Evolutionary conservation across 37 sponge, comb jelly and placozoan species (phyloP), one percentile per base, ranked within the genome.

Genomic region (Oopsacas minuta): DNA sequence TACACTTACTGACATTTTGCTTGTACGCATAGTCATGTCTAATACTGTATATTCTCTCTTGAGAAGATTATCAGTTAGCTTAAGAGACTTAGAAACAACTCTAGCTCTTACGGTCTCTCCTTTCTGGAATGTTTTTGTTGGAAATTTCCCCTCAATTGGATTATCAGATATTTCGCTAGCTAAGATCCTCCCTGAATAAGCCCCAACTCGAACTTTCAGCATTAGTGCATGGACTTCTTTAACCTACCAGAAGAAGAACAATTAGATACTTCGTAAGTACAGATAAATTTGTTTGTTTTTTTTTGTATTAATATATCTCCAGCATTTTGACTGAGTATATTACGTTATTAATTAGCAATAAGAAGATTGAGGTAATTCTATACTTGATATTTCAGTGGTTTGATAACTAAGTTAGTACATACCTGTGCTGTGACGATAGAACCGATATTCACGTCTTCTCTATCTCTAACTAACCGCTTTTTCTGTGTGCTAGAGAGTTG

Each of bases 181-280:
- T 3, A 20, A 12, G 5, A 61, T 61, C 17, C 75, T 3, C 17
- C 75, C 75, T 3, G 30, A 3, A 34, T 25, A 61, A 12, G 28
- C 75, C 30, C 75, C 75, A 12, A 61, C 75, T 5, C 75, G 75
- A 61, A 61, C 75, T n/a, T 61, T 61, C 3, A 61, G 75, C 75
- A 12, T 61, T 34, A 61, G 30, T 5, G 1, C 22, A 7, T 61
- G 75, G 17, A 61, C 75, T 12, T 61, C 75, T 12, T 12, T 61
- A 10, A 61, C 75, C 75, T 61, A 61, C 20, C n/a, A n/a, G n/a
- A n/a, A n/a, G n/a, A n/a, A n/a, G n/a, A n/a, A n/a, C n/a, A n/a
- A n/a, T n/a, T n/a, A n/a, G n/a, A n/a, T n/a, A n/a, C n/a, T n/a
- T n/a, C n/a, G n/a, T n/a, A n/a, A n/a, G n/a, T n/a, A n/a, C n/a